Evolutionary conservation across 2,113 vertebrate genomes (phyloP).

Genomic region (Nasalis larvatus): DNA sequence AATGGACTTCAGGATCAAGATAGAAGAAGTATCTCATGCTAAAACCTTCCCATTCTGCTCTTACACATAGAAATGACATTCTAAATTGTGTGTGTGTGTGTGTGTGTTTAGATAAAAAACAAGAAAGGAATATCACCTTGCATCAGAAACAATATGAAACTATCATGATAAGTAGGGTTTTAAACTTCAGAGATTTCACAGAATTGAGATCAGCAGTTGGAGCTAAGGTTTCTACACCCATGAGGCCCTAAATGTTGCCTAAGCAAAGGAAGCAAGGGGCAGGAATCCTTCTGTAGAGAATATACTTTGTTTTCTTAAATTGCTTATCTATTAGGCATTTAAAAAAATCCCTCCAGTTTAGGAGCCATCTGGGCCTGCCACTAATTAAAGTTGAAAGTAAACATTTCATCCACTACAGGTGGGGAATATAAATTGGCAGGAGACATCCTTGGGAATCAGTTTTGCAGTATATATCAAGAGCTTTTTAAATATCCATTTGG

Average conservation of each 20-base stretch:
- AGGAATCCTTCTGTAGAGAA: not conserved
- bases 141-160: not conserved
- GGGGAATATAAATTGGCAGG: not conserved
- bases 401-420: conserved; percentile 38
- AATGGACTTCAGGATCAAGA: conserved; percentile 10
- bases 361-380: conserved; percentile 30
- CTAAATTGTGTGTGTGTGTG: not conserved
- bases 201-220: not conserved
- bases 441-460: not conserved
- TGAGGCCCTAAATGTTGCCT: not conserved
- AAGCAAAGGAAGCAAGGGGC: not conserved
- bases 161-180: not conserved
- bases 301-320: not conserved
- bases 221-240: not conserved
- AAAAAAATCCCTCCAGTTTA: not conserved
- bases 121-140: not conserved
- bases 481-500: conserved; percentile 28
- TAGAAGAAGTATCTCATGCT: not conserved
- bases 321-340: conserved; percentile 6
- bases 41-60: conserved; percentile 14
- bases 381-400: conserved; percentile 58
- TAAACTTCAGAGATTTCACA: not conserved
- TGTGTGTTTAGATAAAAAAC: not conserved
- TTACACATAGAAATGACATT: not conserved
- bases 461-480: not conserved